Percentiles rank a stretch among this genome's conserved stretches.
Conservation (phyloP, 2,113 vertebrate species). For the Ophiodon elongatus region DNA sequence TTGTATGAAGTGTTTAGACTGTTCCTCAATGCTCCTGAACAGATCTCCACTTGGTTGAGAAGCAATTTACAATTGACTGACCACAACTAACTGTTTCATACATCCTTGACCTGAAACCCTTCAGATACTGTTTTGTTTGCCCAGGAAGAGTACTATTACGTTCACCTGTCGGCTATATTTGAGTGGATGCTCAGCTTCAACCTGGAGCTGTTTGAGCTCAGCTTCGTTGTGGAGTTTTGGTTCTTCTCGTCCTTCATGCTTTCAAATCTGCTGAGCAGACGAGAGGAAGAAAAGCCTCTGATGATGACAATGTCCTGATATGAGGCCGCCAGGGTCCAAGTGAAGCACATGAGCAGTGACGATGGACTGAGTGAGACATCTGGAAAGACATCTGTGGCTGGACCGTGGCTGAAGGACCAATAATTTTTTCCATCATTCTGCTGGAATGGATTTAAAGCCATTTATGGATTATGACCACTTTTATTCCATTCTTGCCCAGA, state of each 20-base stretch:
- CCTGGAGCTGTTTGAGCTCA: constrained; percentile 85
- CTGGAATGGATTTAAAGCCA: not conserved
- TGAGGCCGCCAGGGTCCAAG: constrained; percentile 40
- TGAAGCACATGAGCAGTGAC: not conserved
- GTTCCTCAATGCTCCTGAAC: not conserved
- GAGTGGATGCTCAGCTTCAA: constrained; percentile 85
- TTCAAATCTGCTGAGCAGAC: constrained; percentile 74
- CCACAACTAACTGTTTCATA: not conserved
- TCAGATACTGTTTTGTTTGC: constrained; percentile 79
- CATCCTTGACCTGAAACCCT: constrained; percentile 44
- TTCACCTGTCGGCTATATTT: constrained; percentile 81
- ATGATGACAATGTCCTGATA: constrained; percentile 78
- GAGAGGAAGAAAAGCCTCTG: constrained; percentile 79
- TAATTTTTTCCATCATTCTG: constrained; percentile 6
- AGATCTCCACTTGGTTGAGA: not conserved
- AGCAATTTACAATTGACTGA: not conserved
- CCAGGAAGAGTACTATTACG: constrained; percentile 62
- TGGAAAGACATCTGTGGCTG: constrained; percentile 36
- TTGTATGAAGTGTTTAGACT: not conserved
- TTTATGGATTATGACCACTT: constrained; percentile 1
- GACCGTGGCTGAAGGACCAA: constrained; percentile 24
- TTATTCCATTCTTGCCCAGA: not conserved
- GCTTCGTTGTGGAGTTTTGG: constrained; percentile 80
- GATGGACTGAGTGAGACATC: constrained; percentile 26
- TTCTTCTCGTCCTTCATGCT: constrained; percentile 85